phyloP scores from a whole-genome alignment of 2,797 vertebrate species.

The Protosalanx chinensis region DNA sequence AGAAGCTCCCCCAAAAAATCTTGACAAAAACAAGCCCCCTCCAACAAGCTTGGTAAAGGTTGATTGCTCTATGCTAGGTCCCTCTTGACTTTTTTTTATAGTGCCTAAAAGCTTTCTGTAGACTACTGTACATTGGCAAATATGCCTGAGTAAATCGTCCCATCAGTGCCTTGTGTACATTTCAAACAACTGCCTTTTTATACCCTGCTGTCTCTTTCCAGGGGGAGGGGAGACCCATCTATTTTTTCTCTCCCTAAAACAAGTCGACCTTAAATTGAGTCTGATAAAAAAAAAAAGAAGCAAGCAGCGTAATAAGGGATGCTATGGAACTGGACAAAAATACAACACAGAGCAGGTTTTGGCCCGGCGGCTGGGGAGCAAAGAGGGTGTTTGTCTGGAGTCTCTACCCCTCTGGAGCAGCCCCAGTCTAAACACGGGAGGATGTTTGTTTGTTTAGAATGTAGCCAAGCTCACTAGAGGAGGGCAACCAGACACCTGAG shows the following conservation, averaged over 20 bases:
- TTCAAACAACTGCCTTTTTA: slow-evolving; percentile 16
- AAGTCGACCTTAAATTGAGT: neutral
- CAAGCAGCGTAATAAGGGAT: neutral
- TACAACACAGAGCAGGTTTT: neutral
- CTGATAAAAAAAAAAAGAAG: neutral
- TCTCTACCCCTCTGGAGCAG: neutral
- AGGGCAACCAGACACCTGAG: neutral
- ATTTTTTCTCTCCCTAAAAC: neutral
- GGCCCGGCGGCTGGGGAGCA: neutral
- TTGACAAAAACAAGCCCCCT: neutral
- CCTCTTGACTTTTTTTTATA: slow-evolving; percentile 18
- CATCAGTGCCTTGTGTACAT: slow-evolving; percentile 10
- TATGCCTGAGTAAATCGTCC: slow-evolving; percentile 12
- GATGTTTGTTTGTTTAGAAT: slow-evolving; percentile 13
- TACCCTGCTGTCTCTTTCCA: slow-evolving; percentile 2
- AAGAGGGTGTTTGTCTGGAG: too few relatives aligned
- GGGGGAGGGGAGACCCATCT: neutral
- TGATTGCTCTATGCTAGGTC: slow-evolving; percentile 16
- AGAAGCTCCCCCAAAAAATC: slow-evolving; percentile 4
- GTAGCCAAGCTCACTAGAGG: neutral
- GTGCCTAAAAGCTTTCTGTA: slow-evolving; percentile 17
- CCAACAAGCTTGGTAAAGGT: slow-evolving; percentile 20
- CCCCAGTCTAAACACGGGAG: slow-evolving; percentile 8
- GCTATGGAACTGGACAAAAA: neutral
- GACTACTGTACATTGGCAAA: slow-evolving; percentile 15